Percentiles rank a stretch among this genome's conserved stretches.
Conservation (phyloP, 1,140 invertebrate genomes). For the Conopomorpha cramerella region DNA sequence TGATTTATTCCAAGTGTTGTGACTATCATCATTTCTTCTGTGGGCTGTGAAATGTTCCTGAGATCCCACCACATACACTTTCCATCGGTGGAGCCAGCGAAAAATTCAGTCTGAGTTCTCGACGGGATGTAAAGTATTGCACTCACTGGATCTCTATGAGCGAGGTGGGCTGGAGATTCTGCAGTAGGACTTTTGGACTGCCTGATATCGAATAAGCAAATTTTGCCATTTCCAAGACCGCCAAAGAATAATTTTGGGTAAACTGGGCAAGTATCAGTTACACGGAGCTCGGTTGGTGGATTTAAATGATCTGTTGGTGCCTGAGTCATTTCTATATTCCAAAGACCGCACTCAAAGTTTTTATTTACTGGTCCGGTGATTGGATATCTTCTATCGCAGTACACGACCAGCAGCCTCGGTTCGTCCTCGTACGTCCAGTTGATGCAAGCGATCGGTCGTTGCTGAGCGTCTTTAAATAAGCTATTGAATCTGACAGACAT, state of each 20-base stretch:
- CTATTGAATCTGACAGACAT: constrained; percentile 73
- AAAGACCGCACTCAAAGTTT: constrained; percentile 65
- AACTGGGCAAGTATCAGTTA: constrained; percentile 81
- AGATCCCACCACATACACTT: constrained; percentile 83
- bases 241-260: constrained; percentile 78
- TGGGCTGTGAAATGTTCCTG: constrained; percentile 73
- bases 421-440: constrained; percentile 81
- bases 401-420: constrained; percentile 76
- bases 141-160: constrained; percentile 73
- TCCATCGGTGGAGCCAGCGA: constrained; percentile 84
- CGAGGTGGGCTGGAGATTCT: constrained; percentile 59
- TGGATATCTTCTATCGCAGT: constrained; percentile 72
- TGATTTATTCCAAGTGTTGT: too few species aligned
- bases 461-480: constrained; percentile 71
- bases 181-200: constrained; percentile 61
- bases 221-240: constrained; percentile 81
- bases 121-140: constrained; percentile 75
- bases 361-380: constrained; percentile 61
- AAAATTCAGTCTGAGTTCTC: constrained; percentile 80
- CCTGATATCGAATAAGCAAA: constrained; percentile 76
- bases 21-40: constrained; percentile 67
- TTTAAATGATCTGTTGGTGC: constrained; percentile 70
- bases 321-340: constrained; percentile 83
- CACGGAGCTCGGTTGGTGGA: constrained; percentile 68
- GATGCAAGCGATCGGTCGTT: constrained; percentile 69